These are phyloP conservation scores for Pteronura brasiliensis DNA, from an alignment of 2,113 vertebrate genomes.

Conservation along the genomic window DNA sequence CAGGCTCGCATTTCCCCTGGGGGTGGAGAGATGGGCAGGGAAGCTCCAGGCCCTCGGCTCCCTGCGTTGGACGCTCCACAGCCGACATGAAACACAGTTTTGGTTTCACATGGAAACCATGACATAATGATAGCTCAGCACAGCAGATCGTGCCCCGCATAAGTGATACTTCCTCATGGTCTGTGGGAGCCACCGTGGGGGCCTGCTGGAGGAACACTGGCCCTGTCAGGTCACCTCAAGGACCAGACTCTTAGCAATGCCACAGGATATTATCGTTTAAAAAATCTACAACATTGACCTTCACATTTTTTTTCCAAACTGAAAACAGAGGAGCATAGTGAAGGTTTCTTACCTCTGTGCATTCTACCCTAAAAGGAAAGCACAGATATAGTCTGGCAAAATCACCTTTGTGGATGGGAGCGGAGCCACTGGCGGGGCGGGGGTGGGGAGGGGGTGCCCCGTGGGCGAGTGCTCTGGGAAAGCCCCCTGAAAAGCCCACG, in stretches of 20 bases:
- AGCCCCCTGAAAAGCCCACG: fast-evolving
- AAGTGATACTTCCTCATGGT: fast-evolving
- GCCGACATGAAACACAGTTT: background rate
- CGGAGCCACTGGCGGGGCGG: fast-evolving
- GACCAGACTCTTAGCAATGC: background rate
- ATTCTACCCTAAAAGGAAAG: background rate
- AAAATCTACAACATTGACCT: background rate
- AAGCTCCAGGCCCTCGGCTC: background rate
- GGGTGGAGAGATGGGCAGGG: background rate
- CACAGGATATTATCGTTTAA: background rate
- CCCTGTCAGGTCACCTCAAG: background rate
- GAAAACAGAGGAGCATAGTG: background rate
- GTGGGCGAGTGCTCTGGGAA: fast-evolving
- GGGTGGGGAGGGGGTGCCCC: background rate
- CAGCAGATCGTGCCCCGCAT: fast-evolving
- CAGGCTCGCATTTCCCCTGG: background rate
- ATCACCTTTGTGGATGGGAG: background rate
- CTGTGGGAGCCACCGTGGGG: background rate
- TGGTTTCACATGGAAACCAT: background rate
- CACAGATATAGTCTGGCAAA: background rate
- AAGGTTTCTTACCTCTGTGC: background rate
- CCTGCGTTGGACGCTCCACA: background rate
- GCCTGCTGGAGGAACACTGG: fast-evolving
- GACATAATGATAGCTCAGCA: background rate
- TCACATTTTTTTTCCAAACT: background rate